phyloP scores from a whole-genome alignment of 2,888 invertebrate genomes.

The Lapara coniferarum region DNA sequence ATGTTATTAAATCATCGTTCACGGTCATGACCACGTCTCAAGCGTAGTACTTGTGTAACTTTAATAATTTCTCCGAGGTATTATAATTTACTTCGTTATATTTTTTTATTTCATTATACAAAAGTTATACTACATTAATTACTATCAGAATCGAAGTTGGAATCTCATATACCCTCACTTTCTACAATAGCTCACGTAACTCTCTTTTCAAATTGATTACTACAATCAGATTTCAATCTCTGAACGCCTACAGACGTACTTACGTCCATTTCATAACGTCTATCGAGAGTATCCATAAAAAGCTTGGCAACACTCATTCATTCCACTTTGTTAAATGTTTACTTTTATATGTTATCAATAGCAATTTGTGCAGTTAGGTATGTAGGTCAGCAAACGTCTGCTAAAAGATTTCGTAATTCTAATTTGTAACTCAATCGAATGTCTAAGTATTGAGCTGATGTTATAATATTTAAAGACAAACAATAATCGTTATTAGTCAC shows the following conservation, averaged over 20 bases:
- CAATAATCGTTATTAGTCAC: no score
- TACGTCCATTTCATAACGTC: constrained; percentile 8
- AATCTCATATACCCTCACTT: no score
- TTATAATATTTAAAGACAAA: no score
- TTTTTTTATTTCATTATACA: no score
- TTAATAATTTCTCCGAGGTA: not conserved
- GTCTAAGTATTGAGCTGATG: no score
- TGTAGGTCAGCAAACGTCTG: constrained; percentile 22
- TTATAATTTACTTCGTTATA: no score
- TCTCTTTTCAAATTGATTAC: constrained; percentile 3
- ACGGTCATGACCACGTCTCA: constrained; percentile 16
- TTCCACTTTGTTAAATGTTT: constrained; percentile 18
- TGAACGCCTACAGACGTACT: not conserved
- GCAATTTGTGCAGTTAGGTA: constrained; percentile 26
- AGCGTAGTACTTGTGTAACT: not conserved
- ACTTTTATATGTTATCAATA: constrained; percentile 26
- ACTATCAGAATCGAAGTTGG: no score
- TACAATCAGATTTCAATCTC: not conserved
- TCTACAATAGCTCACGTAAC: not conserved
- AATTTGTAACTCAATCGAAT: not conserved
- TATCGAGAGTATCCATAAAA: constrained; percentile 4
- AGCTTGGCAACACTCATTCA: not conserved
- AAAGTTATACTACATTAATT: no score
- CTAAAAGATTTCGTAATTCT: constrained; percentile 15
- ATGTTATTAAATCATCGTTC: constrained; percentile 22